Percentiles rank a stretch among this genome's conserved stretches.
These are phyloP conservation scores for Lethocerus indicus DNA, from an alignment of 1,140 invertebrate genomes.

Conservation along the genomic window DNA sequence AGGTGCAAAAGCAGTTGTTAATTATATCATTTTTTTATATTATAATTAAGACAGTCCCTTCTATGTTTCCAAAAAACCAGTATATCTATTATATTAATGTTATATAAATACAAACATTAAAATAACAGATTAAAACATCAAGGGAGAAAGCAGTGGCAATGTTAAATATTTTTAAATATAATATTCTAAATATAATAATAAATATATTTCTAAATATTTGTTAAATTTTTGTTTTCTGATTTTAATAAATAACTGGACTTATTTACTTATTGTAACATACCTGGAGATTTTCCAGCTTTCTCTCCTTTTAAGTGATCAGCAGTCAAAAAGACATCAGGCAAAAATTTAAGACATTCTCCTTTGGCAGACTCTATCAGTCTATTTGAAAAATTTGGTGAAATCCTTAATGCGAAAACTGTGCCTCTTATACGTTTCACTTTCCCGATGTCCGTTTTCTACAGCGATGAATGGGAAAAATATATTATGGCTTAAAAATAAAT, in stretches of 20 bases:
- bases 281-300: slow-evolving; percentile 70
- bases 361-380: slow-evolving; percentile 86
- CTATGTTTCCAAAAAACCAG: not conserved
- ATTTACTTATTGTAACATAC: too few relatives aligned
- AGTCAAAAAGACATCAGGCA: slow-evolving; percentile 91
- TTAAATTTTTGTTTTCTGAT: too few relatives aligned
- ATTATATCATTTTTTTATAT: not conserved
- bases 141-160: not conserved
- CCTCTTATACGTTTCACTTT: slow-evolving; percentile 91
- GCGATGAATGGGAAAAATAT: slow-evolving; percentile 4
- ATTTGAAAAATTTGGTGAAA: slow-evolving; percentile 81
- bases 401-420: slow-evolving; percentile 67
- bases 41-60: not conserved
- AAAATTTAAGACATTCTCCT: slow-evolving; percentile 72
- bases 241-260: too few relatives aligned
- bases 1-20: not conserved
- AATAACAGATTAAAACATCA: not conserved
- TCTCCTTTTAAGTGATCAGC: slow-evolving; percentile 79
- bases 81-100: not conserved
- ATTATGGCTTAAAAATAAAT: too few relatives aligned
- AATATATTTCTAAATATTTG: too few relatives aligned
- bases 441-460: slow-evolving; percentile 55
- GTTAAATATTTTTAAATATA: slow-evolving; percentile 3
- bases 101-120: not conserved
- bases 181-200: not conserved